Evolutionary conservation across 2,113 vertebrate species (phyloP), one percentile per base, ranked within the genome.

Genomic region (Tricholaema leucomelas): DNA sequence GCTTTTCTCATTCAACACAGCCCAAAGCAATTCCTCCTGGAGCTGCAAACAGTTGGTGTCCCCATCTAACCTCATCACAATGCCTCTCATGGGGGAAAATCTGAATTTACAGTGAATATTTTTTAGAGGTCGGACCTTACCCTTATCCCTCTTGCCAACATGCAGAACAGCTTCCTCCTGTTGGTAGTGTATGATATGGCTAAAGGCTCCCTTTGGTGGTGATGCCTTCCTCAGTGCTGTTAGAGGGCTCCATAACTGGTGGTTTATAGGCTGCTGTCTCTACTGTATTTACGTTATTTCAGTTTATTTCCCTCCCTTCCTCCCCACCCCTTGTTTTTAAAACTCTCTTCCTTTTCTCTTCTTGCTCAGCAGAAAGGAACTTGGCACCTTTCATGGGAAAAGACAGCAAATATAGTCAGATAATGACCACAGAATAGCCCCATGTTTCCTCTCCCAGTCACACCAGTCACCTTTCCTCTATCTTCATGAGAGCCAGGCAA

Each of bases 1-100:
- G 75, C 14, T 81, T 88, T 92, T 73, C 87, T 94, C 40, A 93
- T 93, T 87, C 91, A 76, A 79, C 44, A 76, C 70, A 86, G 80
- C 63, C 88, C 60, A 81, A 64, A 94, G 63, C 70, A 40, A 81
- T 66, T 84, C 78, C 46, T 94, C 58, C 55, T 76, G 59, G 63
- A 87, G 31, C 25, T 81, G 44, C 48, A 74, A 91, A 81, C 63
- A 78, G 82, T 81, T 88, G 85, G 82, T 83, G 72, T 93, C 69
- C 87, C 85, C 42, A 80, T 46, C 65, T 91, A 89, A 91, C 82
- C 82, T 94, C 35, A 46, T 82, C 78, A 61, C 44, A 61, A 13
- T 38, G 28, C 50, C 35, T 75, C 11, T 79, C 12, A 6, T 19
- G 9, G 81, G 70, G 25, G 31, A 6, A 52, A 56, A 72, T 72